Conservation (phyloP, 2,888 invertebrate genomes). For the Acrocyrtus sp. region DNA sequence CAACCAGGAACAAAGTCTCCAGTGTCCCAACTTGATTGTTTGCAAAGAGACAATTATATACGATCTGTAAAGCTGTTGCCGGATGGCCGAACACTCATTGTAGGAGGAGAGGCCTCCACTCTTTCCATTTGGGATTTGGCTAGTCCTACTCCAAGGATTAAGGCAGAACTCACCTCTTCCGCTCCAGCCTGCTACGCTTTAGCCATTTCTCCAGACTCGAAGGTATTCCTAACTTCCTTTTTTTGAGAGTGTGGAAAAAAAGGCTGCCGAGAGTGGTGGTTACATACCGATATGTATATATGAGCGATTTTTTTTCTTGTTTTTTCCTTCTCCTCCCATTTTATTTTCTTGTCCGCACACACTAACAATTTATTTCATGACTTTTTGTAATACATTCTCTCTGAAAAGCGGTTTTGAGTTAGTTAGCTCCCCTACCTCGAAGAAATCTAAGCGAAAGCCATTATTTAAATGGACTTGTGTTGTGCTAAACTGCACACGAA, state of each 20-base stretch:
- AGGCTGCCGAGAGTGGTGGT: too few relatives aligned
- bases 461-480: conserved; percentile 16
- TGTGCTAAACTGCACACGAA: too few relatives aligned
- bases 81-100: conserved; percentile 92
- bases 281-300: too few relatives aligned
- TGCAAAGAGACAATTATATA: conserved; percentile 96
- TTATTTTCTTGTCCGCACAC: too few relatives aligned
- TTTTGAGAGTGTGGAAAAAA: too few relatives aligned
- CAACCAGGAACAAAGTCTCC: conserved; percentile 87
- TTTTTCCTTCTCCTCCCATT: too few relatives aligned
- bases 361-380: too few relatives aligned
- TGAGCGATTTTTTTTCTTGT: too few relatives aligned
- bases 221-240: too few relatives aligned
- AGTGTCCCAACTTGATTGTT: conserved; percentile 90
- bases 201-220: conserved; percentile 94
- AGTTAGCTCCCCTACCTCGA: conserved; percentile 12
- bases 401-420: neutral
- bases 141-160: conserved; percentile 85
- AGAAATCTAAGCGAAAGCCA: conserved; percentile 1
- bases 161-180: conserved; percentile 91
- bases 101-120: conserved; percentile 98
- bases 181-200: conserved; percentile 98
- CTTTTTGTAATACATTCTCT: too few relatives aligned
- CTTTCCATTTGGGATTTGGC: conserved; percentile 94
- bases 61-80: conserved; percentile 92